Evolutionary conservation across 2,113 vertebrate species (phyloP).

Genomic region (Eira barbara): DNA sequence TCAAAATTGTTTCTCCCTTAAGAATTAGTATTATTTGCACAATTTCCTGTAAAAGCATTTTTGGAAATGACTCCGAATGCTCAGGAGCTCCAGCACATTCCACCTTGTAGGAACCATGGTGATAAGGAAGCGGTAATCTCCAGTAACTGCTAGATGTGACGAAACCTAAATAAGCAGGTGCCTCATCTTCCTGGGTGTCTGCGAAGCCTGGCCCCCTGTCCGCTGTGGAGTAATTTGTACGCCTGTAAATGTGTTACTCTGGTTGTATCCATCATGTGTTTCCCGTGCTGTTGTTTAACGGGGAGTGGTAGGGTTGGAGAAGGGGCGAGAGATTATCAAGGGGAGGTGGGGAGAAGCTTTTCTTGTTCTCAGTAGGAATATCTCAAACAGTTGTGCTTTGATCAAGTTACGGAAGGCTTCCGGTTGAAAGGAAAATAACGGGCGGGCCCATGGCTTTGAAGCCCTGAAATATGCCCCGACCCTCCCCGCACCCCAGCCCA

Average conservation of each 20-base stretch:
- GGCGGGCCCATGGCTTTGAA: background rate
- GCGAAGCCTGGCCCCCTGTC: background rate
- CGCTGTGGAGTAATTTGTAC: background rate
- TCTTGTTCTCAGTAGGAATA: background rate
- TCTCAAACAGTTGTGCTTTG: background rate
- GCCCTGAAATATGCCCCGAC: background rate
- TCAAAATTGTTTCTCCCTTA: constrained; percentile 29
- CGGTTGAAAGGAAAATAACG: background rate
- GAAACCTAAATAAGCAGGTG: background rate
- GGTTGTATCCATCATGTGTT: background rate
- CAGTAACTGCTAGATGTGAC: background rate
- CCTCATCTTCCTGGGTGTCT: background rate
- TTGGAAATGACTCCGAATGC: constrained; percentile 37
- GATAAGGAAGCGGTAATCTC: constrained; percentile 3
- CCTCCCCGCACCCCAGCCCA: background rate
- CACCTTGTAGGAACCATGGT: background rate
- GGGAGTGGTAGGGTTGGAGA: background rate
- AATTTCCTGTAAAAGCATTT: constrained; percentile 9
- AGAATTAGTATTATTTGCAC: constrained; percentile 8
- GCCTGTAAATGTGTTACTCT: background rate
- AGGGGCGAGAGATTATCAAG: background rate
- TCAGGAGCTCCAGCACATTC: background rate
- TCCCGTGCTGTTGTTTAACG: background rate
- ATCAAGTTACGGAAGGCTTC: background rate
- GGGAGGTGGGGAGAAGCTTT: background rate